Evolutionary conservation across 2,113 vertebrate genomes (phyloP).

Genomic region (Myotis brandtii): DNA sequence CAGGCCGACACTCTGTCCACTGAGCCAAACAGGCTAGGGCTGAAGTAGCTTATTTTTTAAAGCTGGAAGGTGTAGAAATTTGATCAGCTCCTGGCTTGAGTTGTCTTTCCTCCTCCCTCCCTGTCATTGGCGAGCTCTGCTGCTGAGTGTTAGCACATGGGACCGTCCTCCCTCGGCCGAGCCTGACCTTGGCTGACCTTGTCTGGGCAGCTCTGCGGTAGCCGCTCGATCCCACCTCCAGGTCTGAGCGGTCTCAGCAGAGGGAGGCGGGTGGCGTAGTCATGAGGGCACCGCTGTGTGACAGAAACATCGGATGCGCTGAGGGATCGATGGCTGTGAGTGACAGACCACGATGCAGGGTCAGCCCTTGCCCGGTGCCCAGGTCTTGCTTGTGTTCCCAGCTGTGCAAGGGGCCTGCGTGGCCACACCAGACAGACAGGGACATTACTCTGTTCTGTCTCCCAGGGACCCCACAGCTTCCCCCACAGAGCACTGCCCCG

Average conservation of each 20-base stretch:
- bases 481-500: background rate
- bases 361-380: background rate
- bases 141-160: rapidly evolving
- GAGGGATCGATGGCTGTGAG: background rate
- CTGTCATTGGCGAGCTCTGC: background rate
- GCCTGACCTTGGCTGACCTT: background rate
- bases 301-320: background rate
- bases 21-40: no score
- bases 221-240: background rate
- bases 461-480: background rate
- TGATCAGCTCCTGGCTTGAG: rapidly evolving
- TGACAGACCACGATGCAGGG: background rate
- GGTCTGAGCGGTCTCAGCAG: background rate
- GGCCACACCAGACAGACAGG: background rate
- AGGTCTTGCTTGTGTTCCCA: background rate
- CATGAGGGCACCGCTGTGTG: background rate
- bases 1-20: no score
- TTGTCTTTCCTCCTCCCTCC: background rate
- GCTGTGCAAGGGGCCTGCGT: no score
- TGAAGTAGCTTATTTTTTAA: background rate
- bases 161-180: background rate
- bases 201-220: background rate
- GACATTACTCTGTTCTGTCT: background rate
- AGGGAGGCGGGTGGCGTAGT: background rate
- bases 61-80: background rate